Conservation (phyloP, 2,797 vertebrate species). For the Denticeps clupeoides region DNA sequence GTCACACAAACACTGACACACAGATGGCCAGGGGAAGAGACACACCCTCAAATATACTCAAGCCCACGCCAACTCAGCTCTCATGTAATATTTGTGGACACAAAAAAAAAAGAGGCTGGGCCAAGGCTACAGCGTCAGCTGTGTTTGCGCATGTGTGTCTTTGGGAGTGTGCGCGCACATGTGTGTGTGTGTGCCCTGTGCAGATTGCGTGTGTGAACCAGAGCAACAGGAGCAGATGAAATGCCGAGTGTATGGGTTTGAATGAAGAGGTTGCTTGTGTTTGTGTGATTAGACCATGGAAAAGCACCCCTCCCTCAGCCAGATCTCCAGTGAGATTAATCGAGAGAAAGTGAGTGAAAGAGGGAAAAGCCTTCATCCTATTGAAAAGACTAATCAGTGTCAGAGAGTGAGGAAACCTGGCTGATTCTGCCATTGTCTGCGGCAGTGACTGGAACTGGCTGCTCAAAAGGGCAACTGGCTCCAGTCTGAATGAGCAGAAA, state of each 20-base stretch:
- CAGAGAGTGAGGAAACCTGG: neutral
- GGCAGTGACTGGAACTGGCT: too few species aligned
- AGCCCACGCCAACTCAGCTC: conserved; percentile 19
- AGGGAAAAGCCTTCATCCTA: conserved; percentile 11
- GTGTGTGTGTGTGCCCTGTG: neutral
- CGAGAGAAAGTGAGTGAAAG: conserved; percentile 1
- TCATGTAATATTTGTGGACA: conserved; percentile 40
- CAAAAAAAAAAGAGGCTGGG: conserved; percentile 35
- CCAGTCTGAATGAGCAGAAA: too few species aligned
- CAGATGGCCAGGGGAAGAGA: too few species aligned
- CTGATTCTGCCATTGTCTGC: too few species aligned
- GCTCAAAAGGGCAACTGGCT: too few species aligned
- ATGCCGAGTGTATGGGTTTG: neutral
- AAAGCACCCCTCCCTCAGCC: conserved; percentile 20
- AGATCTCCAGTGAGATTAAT: conserved; percentile 10
- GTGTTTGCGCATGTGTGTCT: neutral
- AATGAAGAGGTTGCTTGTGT: too few species aligned
- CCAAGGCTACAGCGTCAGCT: conserved; percentile 7
- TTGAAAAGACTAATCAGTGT: conserved; percentile 11
- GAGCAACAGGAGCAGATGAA: too few species aligned
- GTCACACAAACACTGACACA: too few species aligned
- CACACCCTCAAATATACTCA: too few species aligned
- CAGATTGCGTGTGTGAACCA: neutral
- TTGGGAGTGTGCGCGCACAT: neutral
- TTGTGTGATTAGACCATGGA: conserved; percentile 8